Evolutionary conservation across 2,888 invertebrate species (phyloP).

Genomic region (Halocaridina rubra): DNA sequence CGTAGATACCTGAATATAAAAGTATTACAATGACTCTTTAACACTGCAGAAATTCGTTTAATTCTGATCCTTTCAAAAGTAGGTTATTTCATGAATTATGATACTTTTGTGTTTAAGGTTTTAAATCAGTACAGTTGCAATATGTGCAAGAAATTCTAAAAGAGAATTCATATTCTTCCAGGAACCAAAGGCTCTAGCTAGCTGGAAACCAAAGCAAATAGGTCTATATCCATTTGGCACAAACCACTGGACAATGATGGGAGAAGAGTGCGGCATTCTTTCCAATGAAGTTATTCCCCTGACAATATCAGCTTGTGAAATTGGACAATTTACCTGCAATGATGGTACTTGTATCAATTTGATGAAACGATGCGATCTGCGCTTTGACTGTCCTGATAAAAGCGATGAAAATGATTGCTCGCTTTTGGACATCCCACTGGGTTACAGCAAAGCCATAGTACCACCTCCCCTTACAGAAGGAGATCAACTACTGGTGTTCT

Average conservation of each 20-base stretch:
- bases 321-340: slow-evolving; percentile 43
- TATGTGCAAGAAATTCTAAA: too few relatives aligned
- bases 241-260: slow-evolving; percentile 24
- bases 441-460: slow-evolving; percentile 49
- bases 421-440: slow-evolving; percentile 22
- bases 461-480: slow-evolving; percentile 26
- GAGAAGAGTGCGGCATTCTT: slow-evolving; percentile 23
- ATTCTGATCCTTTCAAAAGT: too few relatives aligned
- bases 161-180: not conserved
- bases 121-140: too few relatives aligned
- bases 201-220: slow-evolving; percentile 15
- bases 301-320: slow-evolving; percentile 42
- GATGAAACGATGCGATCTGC: slow-evolving; percentile 33
- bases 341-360: slow-evolving; percentile 56
- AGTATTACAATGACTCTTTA: too few relatives aligned
- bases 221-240: slow-evolving; percentile 57
- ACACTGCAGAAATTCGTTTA: too few relatives aligned
- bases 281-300: slow-evolving; percentile 15
- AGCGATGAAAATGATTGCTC: slow-evolving; percentile 52
- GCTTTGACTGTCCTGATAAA: slow-evolving; percentile 48
- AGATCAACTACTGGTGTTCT: not conserved
- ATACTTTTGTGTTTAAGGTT: too few relatives aligned
- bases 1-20: too few relatives aligned
- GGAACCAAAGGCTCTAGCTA: not conserved
- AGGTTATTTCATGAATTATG: too few relatives aligned